These are phyloP conservation scores for Salvator merianae DNA, from an alignment of 2,113 vertebrate genomes.

Conservation along the genomic window DNA sequence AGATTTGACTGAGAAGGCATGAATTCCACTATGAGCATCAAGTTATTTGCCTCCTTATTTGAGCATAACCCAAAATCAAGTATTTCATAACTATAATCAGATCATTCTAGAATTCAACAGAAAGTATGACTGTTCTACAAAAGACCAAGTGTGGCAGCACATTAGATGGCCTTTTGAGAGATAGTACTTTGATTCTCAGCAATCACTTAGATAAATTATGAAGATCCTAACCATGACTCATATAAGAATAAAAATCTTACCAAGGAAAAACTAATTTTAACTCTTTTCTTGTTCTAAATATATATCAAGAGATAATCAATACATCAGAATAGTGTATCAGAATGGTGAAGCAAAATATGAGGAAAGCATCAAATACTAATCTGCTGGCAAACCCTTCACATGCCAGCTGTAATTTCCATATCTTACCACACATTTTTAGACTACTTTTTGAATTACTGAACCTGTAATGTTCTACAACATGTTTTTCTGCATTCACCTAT, in stretches of 20 bases:
- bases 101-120: background rate
- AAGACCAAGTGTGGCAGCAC: background rate
- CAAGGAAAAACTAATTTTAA: no score
- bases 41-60: no score
- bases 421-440: background rate
- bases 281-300: no score
- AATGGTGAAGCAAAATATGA: background rate
- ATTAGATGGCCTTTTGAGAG: background rate
- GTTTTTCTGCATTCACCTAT: no score
- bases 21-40: no score
- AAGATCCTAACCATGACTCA: background rate
- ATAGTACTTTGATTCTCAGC: background rate
- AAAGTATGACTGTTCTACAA: background rate
- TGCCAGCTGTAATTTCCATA: background rate
- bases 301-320: no score
- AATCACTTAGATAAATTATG: background rate
- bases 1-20: no score
- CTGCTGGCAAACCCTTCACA: background rate
- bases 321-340: no score
- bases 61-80: no score
- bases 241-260: background rate
- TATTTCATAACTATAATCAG: no score
- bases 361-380: background rate
- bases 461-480: no score
- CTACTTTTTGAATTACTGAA: no score